Evolutionary conservation across 2,113 vertebrate species (phyloP).

Genomic region (Ploceus nigricollis): DNA sequence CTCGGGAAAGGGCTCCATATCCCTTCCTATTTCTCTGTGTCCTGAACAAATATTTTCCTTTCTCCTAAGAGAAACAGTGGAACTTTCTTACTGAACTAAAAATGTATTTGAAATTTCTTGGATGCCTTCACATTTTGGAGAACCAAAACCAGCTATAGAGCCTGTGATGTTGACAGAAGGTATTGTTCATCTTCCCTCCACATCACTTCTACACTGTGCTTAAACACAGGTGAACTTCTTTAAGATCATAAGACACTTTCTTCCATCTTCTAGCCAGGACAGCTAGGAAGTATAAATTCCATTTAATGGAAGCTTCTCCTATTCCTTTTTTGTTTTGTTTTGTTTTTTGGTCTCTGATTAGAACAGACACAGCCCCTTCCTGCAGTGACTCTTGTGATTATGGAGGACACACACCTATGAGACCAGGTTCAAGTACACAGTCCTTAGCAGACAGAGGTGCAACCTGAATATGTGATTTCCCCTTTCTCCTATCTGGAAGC

Average conservation of each 20-base stretch:
- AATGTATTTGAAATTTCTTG: neutral
- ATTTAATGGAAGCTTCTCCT: neutral
- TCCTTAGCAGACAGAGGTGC: neutral
- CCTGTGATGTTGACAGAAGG: neutral
- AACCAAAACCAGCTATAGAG: neutral
- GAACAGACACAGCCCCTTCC: neutral
- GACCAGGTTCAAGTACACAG: neutral
- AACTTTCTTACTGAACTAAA: neutral
- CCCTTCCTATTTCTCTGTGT: neutral
- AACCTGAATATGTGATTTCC: neutral
- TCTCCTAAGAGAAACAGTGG: neutral
- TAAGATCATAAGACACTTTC: neutral
- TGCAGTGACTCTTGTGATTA: neutral
- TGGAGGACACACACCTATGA: fast-evolving
- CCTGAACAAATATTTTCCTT: neutral
- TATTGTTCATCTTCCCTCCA: neutral
- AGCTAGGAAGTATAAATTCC: neutral
- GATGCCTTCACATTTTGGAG: neutral
- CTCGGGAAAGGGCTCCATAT: neutral
- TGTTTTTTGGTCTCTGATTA: neutral
- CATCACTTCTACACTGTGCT: neutral
- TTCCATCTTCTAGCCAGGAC: neutral
- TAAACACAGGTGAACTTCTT: neutral
- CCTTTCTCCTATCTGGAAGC: neutral
- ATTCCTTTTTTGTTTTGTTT: neutral